Percentiles rank a stretch among this genome's conserved stretches.
Evolutionary conservation across 1,140 invertebrate species (phyloP).

Genomic region (Brachionus sp.): DNA sequence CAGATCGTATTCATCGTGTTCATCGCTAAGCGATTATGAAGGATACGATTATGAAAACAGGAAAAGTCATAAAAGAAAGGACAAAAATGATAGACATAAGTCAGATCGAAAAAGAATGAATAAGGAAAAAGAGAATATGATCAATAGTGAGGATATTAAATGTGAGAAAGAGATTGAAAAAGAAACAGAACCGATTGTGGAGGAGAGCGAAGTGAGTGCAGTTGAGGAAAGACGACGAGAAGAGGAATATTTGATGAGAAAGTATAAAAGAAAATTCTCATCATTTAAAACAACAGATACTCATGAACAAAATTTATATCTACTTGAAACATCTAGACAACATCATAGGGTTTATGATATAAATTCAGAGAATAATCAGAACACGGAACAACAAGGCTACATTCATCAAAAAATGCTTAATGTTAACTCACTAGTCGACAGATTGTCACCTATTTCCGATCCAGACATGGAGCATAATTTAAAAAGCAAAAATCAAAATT

Average conservation of each 20-base stretch:
- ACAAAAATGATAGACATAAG: background rate
- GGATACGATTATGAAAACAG: background rate
- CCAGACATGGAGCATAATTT: conserved; percentile 22
- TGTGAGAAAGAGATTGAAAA: background rate
- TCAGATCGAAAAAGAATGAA: background rate
- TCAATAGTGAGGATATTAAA: background rate
- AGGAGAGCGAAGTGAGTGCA: background rate
- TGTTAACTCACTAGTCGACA: conserved; percentile 31
- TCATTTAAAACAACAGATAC: conserved; percentile 5
- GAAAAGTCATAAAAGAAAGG: background rate
- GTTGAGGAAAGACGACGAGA: conserved; percentile 4
- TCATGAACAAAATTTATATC: conserved; percentile 26
- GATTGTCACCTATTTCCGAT: conserved; percentile 28
- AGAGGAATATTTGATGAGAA: conserved; percentile 36
- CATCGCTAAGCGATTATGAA: conserved; percentile 5
- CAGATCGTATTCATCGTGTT: background rate
- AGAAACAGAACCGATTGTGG: background rate
- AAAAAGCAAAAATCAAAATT: background rate
- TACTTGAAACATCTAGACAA: conserved; percentile 6
- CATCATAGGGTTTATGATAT: conserved; percentile 21
- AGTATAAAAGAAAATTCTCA: conserved; percentile 20
- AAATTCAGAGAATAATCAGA: background rate
- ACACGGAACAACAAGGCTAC: background rate
- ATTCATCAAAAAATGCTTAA: conserved; percentile 35
- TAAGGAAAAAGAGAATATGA: background rate